Conservation (phyloP, 2,888 invertebrate species). For the Scaptodrosophila latifasciaeformis region DNA sequence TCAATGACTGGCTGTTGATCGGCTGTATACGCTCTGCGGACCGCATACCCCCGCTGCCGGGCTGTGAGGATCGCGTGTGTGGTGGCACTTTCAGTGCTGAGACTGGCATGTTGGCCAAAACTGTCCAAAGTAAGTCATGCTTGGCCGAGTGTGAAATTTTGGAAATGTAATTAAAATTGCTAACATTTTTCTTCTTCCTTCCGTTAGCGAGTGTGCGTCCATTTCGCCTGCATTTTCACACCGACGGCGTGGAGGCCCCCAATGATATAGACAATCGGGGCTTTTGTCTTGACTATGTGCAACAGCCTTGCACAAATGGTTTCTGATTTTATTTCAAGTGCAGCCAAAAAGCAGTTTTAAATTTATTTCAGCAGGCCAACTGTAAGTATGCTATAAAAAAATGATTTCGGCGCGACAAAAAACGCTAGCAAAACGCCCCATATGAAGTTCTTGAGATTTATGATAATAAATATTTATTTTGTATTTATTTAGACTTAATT, state of each 20-base stretch:
- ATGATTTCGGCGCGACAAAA: background rate
- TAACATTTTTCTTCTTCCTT: slow-evolving; percentile 38
- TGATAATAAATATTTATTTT: slow-evolving; percentile 57
- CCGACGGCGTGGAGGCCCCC: slow-evolving; percentile 86
- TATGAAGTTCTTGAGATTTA: too few relatives aligned
- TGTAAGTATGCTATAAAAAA: background rate
- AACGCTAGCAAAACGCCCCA: slow-evolving; percentile 17
- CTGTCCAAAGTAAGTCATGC: slow-evolving; percentile 82
- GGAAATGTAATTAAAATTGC: too few relatives aligned
- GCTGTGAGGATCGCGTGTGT: slow-evolving; percentile 87
- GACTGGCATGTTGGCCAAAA: slow-evolving; percentile 80
- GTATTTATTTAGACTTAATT: slow-evolving; percentile 50
- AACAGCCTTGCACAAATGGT: slow-evolving; percentile 87
- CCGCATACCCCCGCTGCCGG: slow-evolving; percentile 77
- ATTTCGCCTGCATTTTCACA: slow-evolving; percentile 85
- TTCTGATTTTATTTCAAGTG: slow-evolving; percentile 28
- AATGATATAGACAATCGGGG: slow-evolving; percentile 85
- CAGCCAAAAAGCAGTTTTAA: too few relatives aligned
- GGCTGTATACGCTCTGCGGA: slow-evolving; percentile 81
- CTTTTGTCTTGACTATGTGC: slow-evolving; percentile 88
- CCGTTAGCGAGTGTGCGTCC: slow-evolving; percentile 86
- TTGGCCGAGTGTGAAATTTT: too few relatives aligned
- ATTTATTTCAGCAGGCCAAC: too few relatives aligned
- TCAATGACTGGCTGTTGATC: slow-evolving; percentile 86
- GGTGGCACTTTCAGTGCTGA: slow-evolving; percentile 88